phyloP scores from a whole-genome alignment of 2,888 invertebrate species.

The Stictocephala bisonia region DNA sequence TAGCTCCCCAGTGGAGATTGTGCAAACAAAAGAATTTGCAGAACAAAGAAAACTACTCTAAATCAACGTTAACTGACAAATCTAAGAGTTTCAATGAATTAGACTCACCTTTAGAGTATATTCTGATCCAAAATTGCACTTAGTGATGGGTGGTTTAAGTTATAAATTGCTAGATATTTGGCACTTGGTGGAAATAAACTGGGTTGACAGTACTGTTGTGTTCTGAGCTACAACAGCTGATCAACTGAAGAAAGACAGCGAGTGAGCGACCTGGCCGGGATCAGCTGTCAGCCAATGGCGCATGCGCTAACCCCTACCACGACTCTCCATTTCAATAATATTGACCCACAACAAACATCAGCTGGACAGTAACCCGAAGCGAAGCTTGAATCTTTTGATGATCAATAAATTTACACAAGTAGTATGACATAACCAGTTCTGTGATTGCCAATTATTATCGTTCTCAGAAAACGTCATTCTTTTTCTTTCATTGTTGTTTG shows the following conservation, averaged over 20 bases:
- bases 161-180: conserved; percentile 38
- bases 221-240: conserved; percentile 38
- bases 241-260: conserved; percentile 31
- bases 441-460: too few relatives aligned
- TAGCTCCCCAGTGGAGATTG: too few relatives aligned
- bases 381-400: too few relatives aligned
- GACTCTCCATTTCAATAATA: conserved; percentile 43
- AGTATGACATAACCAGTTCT: too few relatives aligned
- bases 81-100: not conserved
- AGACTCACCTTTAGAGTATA: conserved; percentile 19
- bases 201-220: conserved; percentile 33
- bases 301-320: conserved; percentile 27
- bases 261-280: not conserved
- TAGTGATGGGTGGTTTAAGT: conserved; percentile 26
- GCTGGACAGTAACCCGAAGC: too few relatives aligned
- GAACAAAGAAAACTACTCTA: conserved; percentile 24
- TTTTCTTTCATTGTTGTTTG: too few relatives aligned
- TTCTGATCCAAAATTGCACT: conserved; percentile 45
- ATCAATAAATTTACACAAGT: too few relatives aligned
- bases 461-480: too few relatives aligned
- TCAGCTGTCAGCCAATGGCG: conserved; percentile 3
- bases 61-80: not conserved
- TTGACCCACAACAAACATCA: conserved; percentile 44
- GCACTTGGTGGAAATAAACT: conserved; percentile 42
- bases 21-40: too few relatives aligned